Conservation (phyloP, 2,888 invertebrate genomes). For the Timema podura region DNA sequence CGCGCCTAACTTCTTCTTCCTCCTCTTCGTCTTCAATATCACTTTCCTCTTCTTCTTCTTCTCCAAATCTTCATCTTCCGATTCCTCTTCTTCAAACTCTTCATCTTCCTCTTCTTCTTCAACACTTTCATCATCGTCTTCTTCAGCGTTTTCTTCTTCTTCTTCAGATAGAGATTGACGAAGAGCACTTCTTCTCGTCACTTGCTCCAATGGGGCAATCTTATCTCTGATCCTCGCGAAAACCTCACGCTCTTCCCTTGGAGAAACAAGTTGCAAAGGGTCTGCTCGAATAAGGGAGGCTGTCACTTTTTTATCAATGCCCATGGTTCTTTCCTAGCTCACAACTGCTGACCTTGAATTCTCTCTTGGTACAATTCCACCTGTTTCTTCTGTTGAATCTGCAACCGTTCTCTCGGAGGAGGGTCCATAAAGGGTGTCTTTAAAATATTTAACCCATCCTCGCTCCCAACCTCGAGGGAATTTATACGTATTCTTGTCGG, state of each 20-base stretch:
- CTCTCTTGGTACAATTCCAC: too few relatives aligned
- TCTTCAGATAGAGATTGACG: neutral
- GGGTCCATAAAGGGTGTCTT: too few relatives aligned
- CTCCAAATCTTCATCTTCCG: constrained; percentile 38
- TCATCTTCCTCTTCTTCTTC: constrained; percentile 26
- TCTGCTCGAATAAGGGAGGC: too few relatives aligned
- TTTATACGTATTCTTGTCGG: constrained; percentile 3
- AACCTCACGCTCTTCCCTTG: constrained; percentile 43
- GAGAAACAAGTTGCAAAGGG: constrained; percentile 23
- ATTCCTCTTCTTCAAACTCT: constrained; percentile 33
- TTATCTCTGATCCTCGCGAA: constrained; percentile 41
- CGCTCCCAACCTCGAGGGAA: constrained; percentile 22
- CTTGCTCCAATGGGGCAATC: too few relatives aligned
- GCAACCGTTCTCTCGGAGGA: too few relatives aligned
- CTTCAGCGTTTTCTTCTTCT: constrained; percentile 36
- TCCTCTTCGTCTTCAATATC: constrained; percentile 29
- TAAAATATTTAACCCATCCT: too few relatives aligned
- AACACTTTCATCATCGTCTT: constrained; percentile 38
- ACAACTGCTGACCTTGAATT: too few relatives aligned
- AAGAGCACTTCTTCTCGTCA: too few relatives aligned
- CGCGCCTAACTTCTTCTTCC: constrained; percentile 22
- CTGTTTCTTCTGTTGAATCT: too few relatives aligned
- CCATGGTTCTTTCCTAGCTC: too few relatives aligned
- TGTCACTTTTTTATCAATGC: too few relatives aligned
- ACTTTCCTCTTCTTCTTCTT: constrained; percentile 26